Conservation (phyloP, 2,888 invertebrate species). For the Tanypteryx hageni region DNA sequence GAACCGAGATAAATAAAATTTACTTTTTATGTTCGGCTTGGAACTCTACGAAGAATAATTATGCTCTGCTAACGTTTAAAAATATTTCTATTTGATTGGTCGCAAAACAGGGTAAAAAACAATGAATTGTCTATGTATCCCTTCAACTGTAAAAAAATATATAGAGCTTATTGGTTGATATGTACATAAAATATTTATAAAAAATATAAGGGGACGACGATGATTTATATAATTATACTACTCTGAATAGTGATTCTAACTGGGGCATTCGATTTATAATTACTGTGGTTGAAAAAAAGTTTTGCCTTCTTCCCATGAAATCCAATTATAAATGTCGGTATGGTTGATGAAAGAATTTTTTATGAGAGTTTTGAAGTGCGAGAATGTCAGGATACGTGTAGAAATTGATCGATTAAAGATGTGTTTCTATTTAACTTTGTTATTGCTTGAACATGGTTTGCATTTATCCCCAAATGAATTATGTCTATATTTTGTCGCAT, state of each 20-base stretch:
- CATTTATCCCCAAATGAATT: too few species aligned
- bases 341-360: slow-evolving; percentile 38
- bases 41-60: neutral
- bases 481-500: too few species aligned
- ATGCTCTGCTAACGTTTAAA: neutral
- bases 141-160: slow-evolving; percentile 41
- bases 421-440: slow-evolving; percentile 29
- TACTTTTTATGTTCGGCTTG: neutral
- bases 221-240: slow-evolving; percentile 50
- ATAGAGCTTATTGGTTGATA: slow-evolving; percentile 51
- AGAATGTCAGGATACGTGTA: slow-evolving; percentile 52
- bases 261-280: slow-evolving; percentile 41
- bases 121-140: slow-evolving; percentile 38
- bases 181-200: slow-evolving; percentile 54
- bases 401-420: slow-evolving; percentile 58
- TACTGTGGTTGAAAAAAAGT: slow-evolving; percentile 51
- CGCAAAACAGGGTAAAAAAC: slow-evolving; percentile 52
- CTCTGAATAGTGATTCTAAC: slow-evolving; percentile 40
- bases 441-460: neutral
- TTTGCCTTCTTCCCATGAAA: slow-evolving; percentile 56
- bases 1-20: too few species aligned
- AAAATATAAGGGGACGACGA: neutral
- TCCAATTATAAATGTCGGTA: slow-evolving; percentile 50
- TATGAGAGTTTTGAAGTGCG: slow-evolving; percentile 55
- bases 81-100: neutral